phyloP scores from a whole-genome alignment of 2,113 vertebrate species.

The Oenanthe oenanthe region DNA sequence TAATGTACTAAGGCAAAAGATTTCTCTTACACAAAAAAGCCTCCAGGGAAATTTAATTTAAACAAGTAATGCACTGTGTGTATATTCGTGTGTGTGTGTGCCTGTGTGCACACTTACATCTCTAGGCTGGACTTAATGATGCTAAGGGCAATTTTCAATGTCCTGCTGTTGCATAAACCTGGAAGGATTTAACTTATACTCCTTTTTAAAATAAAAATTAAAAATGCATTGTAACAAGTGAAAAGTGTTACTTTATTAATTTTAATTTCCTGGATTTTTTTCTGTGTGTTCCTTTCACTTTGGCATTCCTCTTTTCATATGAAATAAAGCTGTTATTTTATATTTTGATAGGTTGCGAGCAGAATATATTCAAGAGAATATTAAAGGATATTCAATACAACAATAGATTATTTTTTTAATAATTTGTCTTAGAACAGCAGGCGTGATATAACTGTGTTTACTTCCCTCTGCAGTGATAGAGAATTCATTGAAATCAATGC shows the following conservation, averaged over 20 bases:
- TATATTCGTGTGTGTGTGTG: background rate
- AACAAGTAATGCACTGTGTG: background rate
- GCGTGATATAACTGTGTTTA: background rate
- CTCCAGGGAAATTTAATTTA: background rate
- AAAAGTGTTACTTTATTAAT: background rate
- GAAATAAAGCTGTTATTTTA: background rate
- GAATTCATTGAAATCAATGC: background rate
- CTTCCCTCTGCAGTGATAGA: background rate
- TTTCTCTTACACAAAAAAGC: background rate
- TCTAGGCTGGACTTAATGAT: background rate
- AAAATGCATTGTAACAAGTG: background rate
- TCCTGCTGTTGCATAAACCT: background rate
- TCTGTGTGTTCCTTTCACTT: background rate
- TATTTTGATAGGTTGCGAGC: background rate
- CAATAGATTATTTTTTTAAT: background rate
- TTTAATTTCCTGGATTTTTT: background rate
- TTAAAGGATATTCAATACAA: background rate
- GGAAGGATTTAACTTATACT: background rate
- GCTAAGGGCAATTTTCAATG: background rate
- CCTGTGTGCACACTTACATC: rapidly evolving
- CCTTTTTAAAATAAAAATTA: background rate
- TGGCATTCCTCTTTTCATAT: background rate
- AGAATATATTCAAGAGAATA: background rate
- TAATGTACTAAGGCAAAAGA: background rate
- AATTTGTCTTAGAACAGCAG: background rate